A percentile compares a stretch with the other conserved stretches of the same genome.
phyloP scores from a whole-genome alignment of 2,797 vertebrate genomes.

The Sorex maritimensis region DNA sequence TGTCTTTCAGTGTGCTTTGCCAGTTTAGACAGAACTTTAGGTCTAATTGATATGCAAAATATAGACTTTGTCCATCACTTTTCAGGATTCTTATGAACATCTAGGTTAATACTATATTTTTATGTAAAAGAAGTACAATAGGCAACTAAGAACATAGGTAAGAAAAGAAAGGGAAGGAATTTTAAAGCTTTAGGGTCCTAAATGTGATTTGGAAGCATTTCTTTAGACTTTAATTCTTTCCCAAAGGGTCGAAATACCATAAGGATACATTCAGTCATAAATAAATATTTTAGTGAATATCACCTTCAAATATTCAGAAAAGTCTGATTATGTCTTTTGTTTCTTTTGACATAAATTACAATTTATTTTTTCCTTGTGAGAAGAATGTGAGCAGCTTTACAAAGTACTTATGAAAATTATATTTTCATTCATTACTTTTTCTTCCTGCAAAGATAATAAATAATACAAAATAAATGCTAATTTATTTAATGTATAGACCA shows the following conservation, averaged over 20 bases:
- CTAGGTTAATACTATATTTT: background rate
- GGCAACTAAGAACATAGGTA: conserved; percentile 51
- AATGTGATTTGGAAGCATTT: conserved; percentile 25
- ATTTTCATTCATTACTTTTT: background rate
- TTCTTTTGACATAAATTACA: conserved; percentile 42
- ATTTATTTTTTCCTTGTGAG: conserved; percentile 60
- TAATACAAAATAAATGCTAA: background rate
- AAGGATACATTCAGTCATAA: background rate
- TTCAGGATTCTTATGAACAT: conserved; percentile 30
- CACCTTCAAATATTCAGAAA: conserved; percentile 4
- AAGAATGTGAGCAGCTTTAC: conserved; percentile 53
- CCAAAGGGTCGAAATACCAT: background rate
- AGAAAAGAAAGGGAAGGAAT: conserved; percentile 47
- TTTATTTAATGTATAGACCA: background rate
- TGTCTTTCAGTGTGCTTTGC: conserved; percentile 43
- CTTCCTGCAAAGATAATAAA: conserved; percentile 35
- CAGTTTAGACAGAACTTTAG: conserved; percentile 66
- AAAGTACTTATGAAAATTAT: conserved; percentile 63
- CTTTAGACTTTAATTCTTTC: conserved; percentile 13
- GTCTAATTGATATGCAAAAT: conserved; percentile 34
- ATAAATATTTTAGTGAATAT: conserved; percentile 6
- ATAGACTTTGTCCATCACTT: background rate
- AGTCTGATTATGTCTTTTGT: conserved; percentile 59
- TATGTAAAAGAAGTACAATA: conserved; percentile 55
- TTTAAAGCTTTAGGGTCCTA: background rate